These are phyloP conservation scores for Hemibagrus wyckioides DNA, from an alignment of 2,113 vertebrate species.

Conservation along the genomic window DNA sequence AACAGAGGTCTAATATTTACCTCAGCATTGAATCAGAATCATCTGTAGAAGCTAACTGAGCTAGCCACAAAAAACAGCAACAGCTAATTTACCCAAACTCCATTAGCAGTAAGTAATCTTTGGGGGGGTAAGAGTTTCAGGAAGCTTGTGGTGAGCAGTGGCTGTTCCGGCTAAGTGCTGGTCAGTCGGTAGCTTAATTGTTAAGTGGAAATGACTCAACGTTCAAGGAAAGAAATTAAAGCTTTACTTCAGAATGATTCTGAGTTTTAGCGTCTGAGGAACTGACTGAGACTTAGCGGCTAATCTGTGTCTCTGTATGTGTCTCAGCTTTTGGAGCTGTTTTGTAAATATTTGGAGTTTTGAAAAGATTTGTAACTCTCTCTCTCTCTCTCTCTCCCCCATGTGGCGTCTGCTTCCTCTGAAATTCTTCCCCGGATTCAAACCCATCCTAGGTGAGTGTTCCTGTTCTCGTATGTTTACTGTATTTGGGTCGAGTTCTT, in stretches of 20 bases:
- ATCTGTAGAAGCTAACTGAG: not conserved
- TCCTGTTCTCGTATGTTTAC: not conserved
- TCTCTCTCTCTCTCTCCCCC: not conserved
- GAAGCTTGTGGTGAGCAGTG: not conserved
- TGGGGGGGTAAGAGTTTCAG: not conserved
- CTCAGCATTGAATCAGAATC: not conserved
- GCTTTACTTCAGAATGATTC: not conserved
- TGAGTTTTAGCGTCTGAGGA: not conserved
- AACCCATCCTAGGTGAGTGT: not conserved
- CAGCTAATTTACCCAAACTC: not conserved
- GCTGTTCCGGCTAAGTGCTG: not conserved
- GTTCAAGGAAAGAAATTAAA: not conserved
- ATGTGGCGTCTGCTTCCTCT: slow-evolving; percentile 10
- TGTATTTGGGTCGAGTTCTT: not conserved
- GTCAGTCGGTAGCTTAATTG: not conserved
- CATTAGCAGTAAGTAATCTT: not conserved
- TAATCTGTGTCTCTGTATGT: not conserved
- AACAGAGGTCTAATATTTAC: not conserved
- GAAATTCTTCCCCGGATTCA: not conserved
- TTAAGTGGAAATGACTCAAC: not conserved
- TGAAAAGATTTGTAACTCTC: not conserved
- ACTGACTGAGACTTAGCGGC: not conserved
- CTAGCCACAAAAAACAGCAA: not conserved
- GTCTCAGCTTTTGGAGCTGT: not conserved
- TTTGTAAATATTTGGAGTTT: not conserved